Percentiles rank a stretch among this genome's conserved stretches.
These are phyloP conservation scores for Callosobruchus maculatus DNA, from an alignment of 2,888 invertebrate species.

Conservation along the genomic window DNA sequence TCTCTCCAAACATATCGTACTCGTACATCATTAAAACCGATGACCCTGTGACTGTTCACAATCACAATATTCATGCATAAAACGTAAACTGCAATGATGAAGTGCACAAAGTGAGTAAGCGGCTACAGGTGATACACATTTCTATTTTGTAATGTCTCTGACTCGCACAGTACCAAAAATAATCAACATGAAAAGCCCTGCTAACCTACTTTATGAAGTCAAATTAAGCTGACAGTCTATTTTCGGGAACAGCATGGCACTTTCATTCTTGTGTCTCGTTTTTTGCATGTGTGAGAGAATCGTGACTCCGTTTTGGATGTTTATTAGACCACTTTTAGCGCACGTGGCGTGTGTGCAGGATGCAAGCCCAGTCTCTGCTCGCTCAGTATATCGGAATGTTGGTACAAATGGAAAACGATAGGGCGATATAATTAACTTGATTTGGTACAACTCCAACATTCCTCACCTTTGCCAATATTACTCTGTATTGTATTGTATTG, in stretches of 20 bases:
- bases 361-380: not conserved
- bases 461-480: too few relatives aligned
- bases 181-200: not conserved
- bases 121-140: not conserved
- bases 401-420: not conserved
- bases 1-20: too few relatives aligned
- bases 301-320: not conserved
- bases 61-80: too few relatives aligned
- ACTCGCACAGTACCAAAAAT: not conserved
- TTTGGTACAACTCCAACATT: not conserved
- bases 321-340: not conserved
- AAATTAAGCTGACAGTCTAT: not conserved
- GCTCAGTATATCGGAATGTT: not conserved
- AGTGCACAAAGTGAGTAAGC: not conserved
- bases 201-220: conserved; percentile 2
- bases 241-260: not conserved
- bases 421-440: not conserved
- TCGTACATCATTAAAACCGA: too few relatives aligned
- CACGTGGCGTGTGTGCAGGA: not conserved
- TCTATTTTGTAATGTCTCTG: not conserved
- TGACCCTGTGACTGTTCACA: too few relatives aligned
- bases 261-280: not conserved
- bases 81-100: not conserved
- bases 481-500: too few relatives aligned
- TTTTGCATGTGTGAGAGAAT: not conserved